These are phyloP conservation scores for Vanessa tameamea DNA, from an alignment of 1,140 invertebrate genomes.

Conservation along the genomic window DNA sequence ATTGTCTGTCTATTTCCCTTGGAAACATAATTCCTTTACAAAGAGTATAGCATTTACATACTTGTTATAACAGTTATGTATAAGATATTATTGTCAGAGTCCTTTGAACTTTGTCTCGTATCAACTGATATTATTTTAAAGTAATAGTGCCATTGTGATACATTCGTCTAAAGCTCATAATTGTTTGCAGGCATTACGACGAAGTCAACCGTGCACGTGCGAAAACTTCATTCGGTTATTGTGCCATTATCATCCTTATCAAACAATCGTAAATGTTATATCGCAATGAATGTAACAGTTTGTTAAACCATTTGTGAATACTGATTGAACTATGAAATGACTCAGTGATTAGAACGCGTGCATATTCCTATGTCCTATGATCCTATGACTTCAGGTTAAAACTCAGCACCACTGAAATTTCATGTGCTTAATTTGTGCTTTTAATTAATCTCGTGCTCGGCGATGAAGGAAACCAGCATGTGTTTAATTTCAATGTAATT, in stretches of 20 bases:
- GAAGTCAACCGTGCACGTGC: constrained; percentile 19
- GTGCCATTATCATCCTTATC: constrained; percentile 18
- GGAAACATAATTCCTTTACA: too few relatives aligned
- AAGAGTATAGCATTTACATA: neutral
- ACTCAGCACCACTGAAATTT: too few relatives aligned
- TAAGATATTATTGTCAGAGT: constrained; percentile 31
- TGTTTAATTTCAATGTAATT: too few relatives aligned
- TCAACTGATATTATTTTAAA: neutral
- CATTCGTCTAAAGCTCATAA: constrained; percentile 1
- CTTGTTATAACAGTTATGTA: constrained; percentile 13
- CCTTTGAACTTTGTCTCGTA: constrained; percentile 27
- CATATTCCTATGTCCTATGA: too few relatives aligned
- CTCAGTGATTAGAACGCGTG: too few relatives aligned
- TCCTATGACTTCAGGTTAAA: too few relatives aligned
- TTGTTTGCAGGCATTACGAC: constrained; percentile 7
- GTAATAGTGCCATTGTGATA: neutral
- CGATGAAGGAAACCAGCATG: too few relatives aligned
- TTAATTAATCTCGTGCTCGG: too few relatives aligned
- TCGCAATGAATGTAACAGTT: neutral
- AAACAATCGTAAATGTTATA: neutral
- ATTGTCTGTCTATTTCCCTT: too few relatives aligned
- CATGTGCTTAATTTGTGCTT: too few relatives aligned
- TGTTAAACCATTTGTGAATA: neutral
- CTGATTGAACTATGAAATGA: too few relatives aligned
- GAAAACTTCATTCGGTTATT: constrained; percentile 27